Evolutionary conservation across 2,797 vertebrate species (phyloP), one percentile per base, ranked within the genome.

Genomic region (Enteromius afrohamiltoni): DNA sequence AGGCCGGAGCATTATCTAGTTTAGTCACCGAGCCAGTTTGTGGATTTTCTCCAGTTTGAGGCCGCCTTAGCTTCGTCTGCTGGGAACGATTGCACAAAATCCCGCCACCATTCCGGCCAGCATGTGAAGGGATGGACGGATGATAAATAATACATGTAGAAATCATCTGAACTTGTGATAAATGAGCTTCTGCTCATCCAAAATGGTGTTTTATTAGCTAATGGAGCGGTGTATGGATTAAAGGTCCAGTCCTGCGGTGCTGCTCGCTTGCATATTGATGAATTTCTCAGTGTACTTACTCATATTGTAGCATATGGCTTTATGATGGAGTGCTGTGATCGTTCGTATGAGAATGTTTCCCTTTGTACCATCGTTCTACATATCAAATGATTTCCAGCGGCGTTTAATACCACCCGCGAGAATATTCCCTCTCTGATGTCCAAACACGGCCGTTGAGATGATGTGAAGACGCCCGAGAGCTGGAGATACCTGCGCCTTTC

Each of bases 1-100:
- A 42, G 84, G 85, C 88, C 87, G 87, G 71, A 67, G 91, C 89
- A 93, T 93, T 94, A 94, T 94, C 93, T 88, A 88, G 79, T 92
- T 92, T 92, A 93, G 90, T 91, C 90, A 92, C 91, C 85, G 93
- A 94, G 93, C 92, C 93, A 90, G 94, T 93, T 93, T 93, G 90
- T 69, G 93, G 92, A 92, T 93, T 85, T 94, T 91, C 86, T 85
- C 85, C 86, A 73, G 86, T 87, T 86, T 90, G 90, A 87, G 83
- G 87, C 90, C 64, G 85, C 88, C 92, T 93, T 92, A 92, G 92
- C 83, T 49, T 1, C 13, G 67, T 92, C 93, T 88, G 86, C 7
- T n/a, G 88, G 88, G 90, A 92, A 85, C 71, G 51, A 88, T 77
- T 80, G 70, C 23, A 80, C 86, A 51, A 86, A 88, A 86, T 91